Conservation (phyloP, 2,888 invertebrate species). For the Caenorhabditis sulstoni region DNA sequence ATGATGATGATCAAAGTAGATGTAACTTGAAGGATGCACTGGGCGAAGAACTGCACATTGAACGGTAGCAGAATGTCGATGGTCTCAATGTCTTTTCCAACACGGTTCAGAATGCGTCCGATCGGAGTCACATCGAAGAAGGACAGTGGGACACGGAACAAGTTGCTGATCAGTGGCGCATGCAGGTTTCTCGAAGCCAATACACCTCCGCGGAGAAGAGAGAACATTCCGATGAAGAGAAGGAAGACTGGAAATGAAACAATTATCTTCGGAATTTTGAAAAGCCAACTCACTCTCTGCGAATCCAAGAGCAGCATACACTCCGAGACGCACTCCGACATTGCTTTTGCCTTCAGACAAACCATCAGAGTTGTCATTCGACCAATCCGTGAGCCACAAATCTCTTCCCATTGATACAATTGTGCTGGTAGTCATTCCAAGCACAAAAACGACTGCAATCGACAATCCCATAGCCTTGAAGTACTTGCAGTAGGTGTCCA, state of each 20-base stretch:
- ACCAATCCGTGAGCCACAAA: constrained; percentile 79
- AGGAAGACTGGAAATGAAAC: constrained; percentile 69
- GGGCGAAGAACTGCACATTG: neutral
- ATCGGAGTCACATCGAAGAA: constrained; percentile 82
- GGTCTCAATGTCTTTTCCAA: constrained; percentile 75
- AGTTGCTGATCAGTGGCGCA: constrained; percentile 77
- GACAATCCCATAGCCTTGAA: constrained; percentile 89
- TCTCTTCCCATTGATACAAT: constrained; percentile 70
- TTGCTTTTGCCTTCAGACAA: constrained; percentile 27
- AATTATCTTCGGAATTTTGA: neutral
- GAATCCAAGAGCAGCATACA: constrained; percentile 82
- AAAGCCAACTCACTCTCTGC: constrained; percentile 76
- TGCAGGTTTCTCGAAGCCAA: constrained; percentile 81
- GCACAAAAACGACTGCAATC: constrained; percentile 88
- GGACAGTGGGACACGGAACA: constrained; percentile 80
- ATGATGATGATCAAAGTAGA: constrained; percentile 73
- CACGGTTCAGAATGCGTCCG: constrained; percentile 82
- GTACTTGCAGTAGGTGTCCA: constrained; percentile 92
- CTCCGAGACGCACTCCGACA: constrained; percentile 81
- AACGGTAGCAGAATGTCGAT: constrained; percentile 41
- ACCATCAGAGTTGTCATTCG: constrained; percentile 66
- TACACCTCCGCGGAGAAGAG: constrained; percentile 81
- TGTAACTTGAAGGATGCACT: constrained; percentile 66
- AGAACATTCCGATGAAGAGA: constrained; percentile 74
- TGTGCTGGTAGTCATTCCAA: constrained; percentile 41